Evolutionary conservation across 2,888 invertebrate species (phyloP).

Genomic region (Osmoderma eremita): DNA sequence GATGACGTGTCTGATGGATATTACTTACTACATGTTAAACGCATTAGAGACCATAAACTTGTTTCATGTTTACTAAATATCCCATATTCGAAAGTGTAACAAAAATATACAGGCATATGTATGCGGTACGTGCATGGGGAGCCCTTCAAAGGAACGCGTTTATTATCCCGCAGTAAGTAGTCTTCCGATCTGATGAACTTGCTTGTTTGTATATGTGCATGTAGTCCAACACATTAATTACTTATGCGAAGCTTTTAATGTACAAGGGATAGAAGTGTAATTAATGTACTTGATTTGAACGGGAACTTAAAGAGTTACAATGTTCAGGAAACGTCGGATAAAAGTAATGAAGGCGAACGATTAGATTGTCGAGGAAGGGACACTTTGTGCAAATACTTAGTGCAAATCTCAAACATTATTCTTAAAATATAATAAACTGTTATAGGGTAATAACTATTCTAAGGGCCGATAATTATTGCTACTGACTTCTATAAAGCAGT

Average conservation of each 20-base stretch:
- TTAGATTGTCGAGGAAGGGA: too few relatives aligned
- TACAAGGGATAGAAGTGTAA: constrained; percentile 35
- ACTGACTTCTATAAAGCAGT: too few relatives aligned
- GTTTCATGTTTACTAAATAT: constrained; percentile 34
- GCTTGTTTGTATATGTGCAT: background rate
- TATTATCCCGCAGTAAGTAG: constrained; percentile 17
- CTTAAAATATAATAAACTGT: too few relatives aligned
- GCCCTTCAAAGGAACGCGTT: constrained; percentile 36
- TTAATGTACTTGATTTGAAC: constrained; percentile 25
- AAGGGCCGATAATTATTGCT: too few relatives aligned
- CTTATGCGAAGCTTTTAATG: constrained; percentile 30
- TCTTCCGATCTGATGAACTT: constrained; percentile 13
- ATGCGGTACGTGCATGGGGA: background rate
- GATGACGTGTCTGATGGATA: constrained; percentile 32
- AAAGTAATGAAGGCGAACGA: too few relatives aligned
- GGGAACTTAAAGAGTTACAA: constrained; percentile 17
- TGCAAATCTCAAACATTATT: too few relatives aligned
- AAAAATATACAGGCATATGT: constrained; percentile 21
- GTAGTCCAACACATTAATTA: constrained; percentile 28
- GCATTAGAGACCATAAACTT: constrained; percentile 37
- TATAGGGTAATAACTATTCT: too few relatives aligned
- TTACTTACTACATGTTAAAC: constrained; percentile 34
- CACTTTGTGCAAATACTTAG: too few relatives aligned
- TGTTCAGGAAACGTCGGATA: too few relatives aligned
- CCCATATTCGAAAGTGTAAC: constrained; percentile 37